phyloP scores from a whole-genome alignment of 2,888 invertebrate species.

The Trissoscelio sp. region DNA sequence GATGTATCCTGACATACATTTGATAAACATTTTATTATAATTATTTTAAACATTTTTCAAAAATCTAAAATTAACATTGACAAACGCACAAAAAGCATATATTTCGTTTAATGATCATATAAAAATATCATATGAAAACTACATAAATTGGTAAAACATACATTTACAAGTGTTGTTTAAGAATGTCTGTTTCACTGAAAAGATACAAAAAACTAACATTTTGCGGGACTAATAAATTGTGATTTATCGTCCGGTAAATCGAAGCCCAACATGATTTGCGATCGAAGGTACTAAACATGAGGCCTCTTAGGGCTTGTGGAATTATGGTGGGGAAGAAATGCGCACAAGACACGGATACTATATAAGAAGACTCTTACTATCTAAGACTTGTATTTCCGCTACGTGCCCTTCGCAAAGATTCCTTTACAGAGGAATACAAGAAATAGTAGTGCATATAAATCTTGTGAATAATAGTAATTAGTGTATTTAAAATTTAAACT shows the following conservation, averaged over 20 bases:
- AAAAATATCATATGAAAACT: too few relatives aligned
- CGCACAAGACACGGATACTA: constrained; percentile 73
- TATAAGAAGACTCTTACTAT: constrained; percentile 79
- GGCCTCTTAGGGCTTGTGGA: constrained; percentile 39
- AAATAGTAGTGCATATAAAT: constrained; percentile 7
- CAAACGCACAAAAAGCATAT: too few relatives aligned
- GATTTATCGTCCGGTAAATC: constrained; percentile 82
- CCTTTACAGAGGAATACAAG: constrained; percentile 53
- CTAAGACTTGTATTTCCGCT: constrained; percentile 75
- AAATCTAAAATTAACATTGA: too few relatives aligned
- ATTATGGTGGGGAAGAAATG: constrained; percentile 61
- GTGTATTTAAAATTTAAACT: constrained; percentile 9
- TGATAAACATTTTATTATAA: too few relatives aligned
- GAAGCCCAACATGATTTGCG: constrained; percentile 80
- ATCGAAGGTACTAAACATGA: constrained; percentile 67
- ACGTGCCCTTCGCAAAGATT: constrained; percentile 70
- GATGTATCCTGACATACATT: too few relatives aligned
- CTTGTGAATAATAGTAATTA: constrained; percentile 1
- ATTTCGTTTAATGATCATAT: too few relatives aligned
- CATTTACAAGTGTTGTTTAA: neutral
- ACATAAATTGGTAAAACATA: too few relatives aligned
- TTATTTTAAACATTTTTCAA: too few relatives aligned
- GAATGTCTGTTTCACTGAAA: constrained; percentile 8
- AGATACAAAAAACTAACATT: constrained; percentile 59
- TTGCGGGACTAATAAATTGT: constrained; percentile 79